phyloP scores from a whole-genome alignment of 1,140 invertebrate genomes.

The Drosophila arawakana region DNA sequence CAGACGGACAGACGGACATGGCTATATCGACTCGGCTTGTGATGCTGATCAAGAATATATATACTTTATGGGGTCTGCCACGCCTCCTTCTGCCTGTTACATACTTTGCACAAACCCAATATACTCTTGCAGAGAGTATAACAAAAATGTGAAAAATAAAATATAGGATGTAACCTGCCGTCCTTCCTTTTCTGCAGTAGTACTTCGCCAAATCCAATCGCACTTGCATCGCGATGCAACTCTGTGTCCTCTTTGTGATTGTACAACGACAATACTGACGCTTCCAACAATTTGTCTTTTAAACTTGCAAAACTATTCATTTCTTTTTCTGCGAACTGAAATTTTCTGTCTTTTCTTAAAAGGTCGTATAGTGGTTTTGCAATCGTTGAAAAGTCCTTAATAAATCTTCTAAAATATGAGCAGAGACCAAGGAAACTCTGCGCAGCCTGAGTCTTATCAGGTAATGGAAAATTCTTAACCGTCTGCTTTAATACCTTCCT shows the following conservation, averaged over 20 bases:
- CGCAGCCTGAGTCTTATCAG: too few species aligned
- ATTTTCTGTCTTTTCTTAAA: neutral
- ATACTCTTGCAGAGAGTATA: too few species aligned
- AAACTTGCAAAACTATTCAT: neutral
- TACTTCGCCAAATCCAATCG: neutral
- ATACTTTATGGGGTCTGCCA: too few species aligned
- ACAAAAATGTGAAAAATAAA: neutral
- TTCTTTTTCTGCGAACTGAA: neutral
- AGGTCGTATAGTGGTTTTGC: neutral
- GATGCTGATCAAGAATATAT: too few species aligned
- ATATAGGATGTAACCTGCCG: neutral
- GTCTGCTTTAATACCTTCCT: too few species aligned
- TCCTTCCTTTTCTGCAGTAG: neutral
- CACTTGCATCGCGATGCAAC: slow-evolving; percentile 2
- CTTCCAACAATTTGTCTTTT: neutral
- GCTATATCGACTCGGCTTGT: too few species aligned
- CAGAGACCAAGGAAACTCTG: neutral
- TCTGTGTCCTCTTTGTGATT: neutral
- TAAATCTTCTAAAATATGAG: slow-evolving; percentile 2
- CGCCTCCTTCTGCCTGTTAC: too few species aligned
- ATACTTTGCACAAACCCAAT: too few species aligned
- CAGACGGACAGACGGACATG: too few species aligned
- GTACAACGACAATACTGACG: neutral
- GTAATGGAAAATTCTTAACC: too few species aligned
- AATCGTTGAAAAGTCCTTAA: neutral